Percentiles rank a stretch among this genome's conserved stretches.
Evolutionary conservation across 2,797 vertebrate genomes (phyloP).

Genomic region (Acanthornis magna): DNA sequence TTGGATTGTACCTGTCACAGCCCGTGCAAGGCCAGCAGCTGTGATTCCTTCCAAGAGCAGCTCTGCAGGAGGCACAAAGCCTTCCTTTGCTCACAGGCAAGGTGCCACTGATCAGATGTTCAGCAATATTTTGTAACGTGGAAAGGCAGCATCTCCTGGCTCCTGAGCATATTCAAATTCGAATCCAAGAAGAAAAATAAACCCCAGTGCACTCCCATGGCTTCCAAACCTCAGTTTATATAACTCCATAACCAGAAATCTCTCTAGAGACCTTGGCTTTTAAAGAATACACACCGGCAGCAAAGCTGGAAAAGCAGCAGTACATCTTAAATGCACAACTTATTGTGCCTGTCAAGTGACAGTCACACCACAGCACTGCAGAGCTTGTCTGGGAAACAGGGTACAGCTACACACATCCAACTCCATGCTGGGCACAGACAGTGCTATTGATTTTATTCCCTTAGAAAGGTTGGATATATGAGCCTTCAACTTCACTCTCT

Average conservation of each 20-base stretch:
- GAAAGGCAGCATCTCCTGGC: neutral
- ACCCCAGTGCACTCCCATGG: neutral
- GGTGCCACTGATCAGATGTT: neutral
- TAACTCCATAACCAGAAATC: neutral
- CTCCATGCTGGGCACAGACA: neutral
- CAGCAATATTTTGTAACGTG: neutral
- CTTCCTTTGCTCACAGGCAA: neutral
- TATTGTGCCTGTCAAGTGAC: neutral
- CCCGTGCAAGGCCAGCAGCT: neutral
- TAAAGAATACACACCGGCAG: neutral
- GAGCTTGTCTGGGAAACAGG: neutral
- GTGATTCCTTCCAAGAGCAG: neutral
- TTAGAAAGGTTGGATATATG: rapidly evolving
- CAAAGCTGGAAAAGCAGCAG: neutral
- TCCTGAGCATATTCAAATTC: neutral
- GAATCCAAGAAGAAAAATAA: neutral
- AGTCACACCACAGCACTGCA: neutral
- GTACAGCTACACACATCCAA: neutral
- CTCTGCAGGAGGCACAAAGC: neutral
- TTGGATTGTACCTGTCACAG: neutral
- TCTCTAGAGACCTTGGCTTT: neutral
- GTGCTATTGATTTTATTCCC: neutral
- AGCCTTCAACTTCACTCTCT: neutral
- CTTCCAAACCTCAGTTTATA: neutral
- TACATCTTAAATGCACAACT: neutral